Evolutionary conservation across 2,888 invertebrate genomes (phyloP), one percentile per base, ranked within the genome.

Genomic region (Thera britannica): DNA sequence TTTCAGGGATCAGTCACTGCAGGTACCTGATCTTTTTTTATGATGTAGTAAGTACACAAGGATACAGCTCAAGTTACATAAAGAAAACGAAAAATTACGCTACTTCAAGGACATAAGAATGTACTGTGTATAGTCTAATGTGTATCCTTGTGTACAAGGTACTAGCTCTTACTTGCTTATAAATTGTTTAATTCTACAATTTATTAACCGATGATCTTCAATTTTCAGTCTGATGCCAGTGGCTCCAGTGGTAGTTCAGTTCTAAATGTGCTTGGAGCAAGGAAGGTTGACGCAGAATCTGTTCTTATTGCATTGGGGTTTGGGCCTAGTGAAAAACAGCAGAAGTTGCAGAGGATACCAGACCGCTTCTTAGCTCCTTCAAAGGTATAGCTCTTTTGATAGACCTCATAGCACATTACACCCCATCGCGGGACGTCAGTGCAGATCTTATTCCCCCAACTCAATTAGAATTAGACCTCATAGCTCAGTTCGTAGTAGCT

Each of bases 241-340:
- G 93, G 93, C 44, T 93, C 93, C n/a, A 93, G 93, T 79, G 89
- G 93, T 34, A 97, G 97, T 80, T 97, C 97, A 95, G 96, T 98
- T 48, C 96, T 98, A 83, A 97, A 97, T 84, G 94, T 98, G 60
- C 90, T 98, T 77, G 97, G 98, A 77, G 95, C 97, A 23, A 94
- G 98, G 51, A 96, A 96, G 81, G 97, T 97, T 35, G 98, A 98
- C 91, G 98, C 98, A 0, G 98, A 98, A 85, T 97, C 97, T 64
- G 96, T 98, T 65, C 94, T 98, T 41, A 90, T 97, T 61, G 97
- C 96, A 74, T 92, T 97, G 64, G 97, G 97, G 9, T 97, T 97
- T 86, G 97, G 97, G 0, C 97, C 96, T 7, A 94, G 95, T 66
- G 95, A 94, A 75, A 95, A 95, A 70, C 95, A 95, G 62, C 96